phyloP scores from a whole-genome alignment of 2,888 invertebrate genomes.

The Drosophila meridionalis region DNA sequence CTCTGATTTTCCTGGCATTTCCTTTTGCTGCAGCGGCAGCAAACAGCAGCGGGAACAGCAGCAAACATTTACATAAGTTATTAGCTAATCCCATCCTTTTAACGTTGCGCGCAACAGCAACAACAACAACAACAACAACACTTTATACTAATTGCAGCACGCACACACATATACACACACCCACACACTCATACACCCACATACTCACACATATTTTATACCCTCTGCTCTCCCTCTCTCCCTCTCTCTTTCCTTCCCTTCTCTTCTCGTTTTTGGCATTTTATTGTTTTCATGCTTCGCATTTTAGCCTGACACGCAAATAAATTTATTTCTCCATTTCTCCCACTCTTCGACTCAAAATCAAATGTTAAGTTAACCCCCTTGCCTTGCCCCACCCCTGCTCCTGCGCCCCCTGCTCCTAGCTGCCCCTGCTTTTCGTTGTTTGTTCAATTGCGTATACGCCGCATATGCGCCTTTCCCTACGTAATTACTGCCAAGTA shows the following conservation, averaged over 20 bases:
- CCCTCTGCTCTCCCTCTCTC: background rate
- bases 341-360: conserved; percentile 11
- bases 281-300: conserved; percentile 64
- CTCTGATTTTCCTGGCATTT: conserved; percentile 3
- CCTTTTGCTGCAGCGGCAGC: background rate
- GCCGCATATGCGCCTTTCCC: conserved; percentile 39
- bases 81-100: conserved; percentile 41
- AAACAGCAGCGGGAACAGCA: background rate
- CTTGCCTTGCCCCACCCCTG: background rate
- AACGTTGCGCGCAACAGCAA: background rate
- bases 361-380: conserved; percentile 29
- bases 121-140: conserved; percentile 35
- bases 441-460: conserved; percentile 60
- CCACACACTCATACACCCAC: background rate
- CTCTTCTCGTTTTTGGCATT: conserved; percentile 31
- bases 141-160: conserved; percentile 66
- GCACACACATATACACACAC: conserved; percentile 30
- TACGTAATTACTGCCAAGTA: conserved; percentile 70
- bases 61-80: conserved; percentile 55
- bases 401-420: too few relatives aligned
- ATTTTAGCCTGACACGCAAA: conserved; percentile 69
- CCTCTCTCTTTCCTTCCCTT: background rate
- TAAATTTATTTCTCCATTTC: conserved; percentile 56
- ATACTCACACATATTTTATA: background rate
- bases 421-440: background rate